A percentile compares a stretch with the other conserved stretches of the same genome.
Conservation (phyloP, 1,140 invertebrate species). For the Pomacea maculata region DNA sequence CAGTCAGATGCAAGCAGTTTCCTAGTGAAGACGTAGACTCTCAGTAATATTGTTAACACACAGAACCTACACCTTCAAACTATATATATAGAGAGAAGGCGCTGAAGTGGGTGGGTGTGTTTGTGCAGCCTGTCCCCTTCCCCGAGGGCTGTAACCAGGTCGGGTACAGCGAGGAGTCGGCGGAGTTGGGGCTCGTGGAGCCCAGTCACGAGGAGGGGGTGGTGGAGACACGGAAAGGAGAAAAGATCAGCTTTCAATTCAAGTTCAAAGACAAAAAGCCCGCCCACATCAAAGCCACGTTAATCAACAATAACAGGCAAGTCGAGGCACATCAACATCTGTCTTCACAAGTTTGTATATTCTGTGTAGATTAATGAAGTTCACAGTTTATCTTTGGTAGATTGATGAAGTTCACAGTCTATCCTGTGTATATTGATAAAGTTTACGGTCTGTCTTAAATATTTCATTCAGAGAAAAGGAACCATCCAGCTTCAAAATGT, state of each 20-base stretch:
- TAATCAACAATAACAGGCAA: conserved; percentile 4
- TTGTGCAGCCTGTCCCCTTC: conserved; percentile 5
- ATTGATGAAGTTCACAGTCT: no score
- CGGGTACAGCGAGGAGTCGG: neutral
- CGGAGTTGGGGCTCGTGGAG: neutral
- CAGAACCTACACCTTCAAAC: no score
- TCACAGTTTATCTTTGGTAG: no score
- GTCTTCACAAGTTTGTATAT: neutral
- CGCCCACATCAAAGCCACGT: neutral
- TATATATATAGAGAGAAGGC: no score
- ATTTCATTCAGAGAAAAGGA: no score
- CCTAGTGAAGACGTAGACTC: no score
- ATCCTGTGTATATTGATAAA: no score
- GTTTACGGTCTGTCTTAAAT: no score
- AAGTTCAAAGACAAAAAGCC: neutral
- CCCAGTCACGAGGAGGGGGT: conserved; percentile 3
- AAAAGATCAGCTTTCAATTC: conserved; percentile 8
- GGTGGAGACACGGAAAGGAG: conserved; percentile 1
- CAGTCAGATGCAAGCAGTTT: no score
- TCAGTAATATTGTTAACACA: no score
- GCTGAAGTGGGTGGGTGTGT: neutral
- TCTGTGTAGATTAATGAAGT: no score
- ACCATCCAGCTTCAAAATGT: no score
- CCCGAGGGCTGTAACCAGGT: neutral
- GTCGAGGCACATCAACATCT: neutral